These are phyloP conservation scores for Melanaphis sacchari DNA, from an alignment of 1,140 invertebrate genomes.

Conservation along the genomic window DNA sequence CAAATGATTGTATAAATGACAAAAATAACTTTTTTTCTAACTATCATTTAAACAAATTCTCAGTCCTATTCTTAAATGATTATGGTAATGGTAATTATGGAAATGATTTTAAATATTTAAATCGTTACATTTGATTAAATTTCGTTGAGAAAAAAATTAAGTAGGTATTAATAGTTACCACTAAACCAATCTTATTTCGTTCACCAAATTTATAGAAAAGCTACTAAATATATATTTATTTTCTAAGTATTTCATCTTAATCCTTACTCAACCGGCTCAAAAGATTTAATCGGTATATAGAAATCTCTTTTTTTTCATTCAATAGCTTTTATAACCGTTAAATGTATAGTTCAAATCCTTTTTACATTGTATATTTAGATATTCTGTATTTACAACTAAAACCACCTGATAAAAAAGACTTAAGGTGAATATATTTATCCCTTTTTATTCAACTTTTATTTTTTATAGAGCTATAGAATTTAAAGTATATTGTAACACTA, in stretches of 20 bases:
- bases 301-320: constrained; percentile 6
- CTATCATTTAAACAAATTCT: background rate
- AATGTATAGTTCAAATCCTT: constrained; percentile 27
- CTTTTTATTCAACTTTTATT: background rate
- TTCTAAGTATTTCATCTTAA: background rate
- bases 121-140: background rate
- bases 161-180: background rate
- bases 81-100: background rate
- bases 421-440: constrained; percentile 9
- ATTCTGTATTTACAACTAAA: constrained; percentile 12
- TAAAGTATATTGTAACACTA: background rate
- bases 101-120: background rate
- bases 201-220: background rate
- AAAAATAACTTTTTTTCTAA: background rate
- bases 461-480: background rate
- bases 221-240: background rate
- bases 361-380: constrained; percentile 11
- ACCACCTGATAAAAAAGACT: background rate
- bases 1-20: background rate
- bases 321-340: background rate
- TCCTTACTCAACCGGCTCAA: constrained; percentile 34
- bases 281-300: constrained; percentile 34
- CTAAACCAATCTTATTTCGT: background rate
- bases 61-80: background rate
- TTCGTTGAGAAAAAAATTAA: background rate